A percentile compares a stretch with the other conserved stretches of the same genome.
Evolutionary conservation across 2,113 vertebrate genomes (phyloP).

Genomic region (Gymnogyps californianus): DNA sequence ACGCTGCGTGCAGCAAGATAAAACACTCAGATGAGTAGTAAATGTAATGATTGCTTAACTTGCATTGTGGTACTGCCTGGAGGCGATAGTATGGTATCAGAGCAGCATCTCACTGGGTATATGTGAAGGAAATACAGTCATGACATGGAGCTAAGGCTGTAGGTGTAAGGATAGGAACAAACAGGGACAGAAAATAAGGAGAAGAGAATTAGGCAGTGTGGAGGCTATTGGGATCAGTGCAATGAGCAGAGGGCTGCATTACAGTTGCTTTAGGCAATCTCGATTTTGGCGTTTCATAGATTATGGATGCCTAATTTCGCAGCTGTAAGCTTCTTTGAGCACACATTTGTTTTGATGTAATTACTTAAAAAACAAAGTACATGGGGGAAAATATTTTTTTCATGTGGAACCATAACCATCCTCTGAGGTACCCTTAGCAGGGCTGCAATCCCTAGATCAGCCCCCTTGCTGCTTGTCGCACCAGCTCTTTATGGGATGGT

Average conservation of each 20-base stretch:
- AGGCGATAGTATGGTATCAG: rapidly evolving
- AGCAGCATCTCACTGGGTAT: background rate
- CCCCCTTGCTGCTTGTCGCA: background rate
- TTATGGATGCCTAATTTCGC: background rate
- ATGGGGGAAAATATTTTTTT: background rate
- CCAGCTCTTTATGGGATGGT: background rate
- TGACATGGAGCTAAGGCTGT: background rate
- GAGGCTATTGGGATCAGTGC: background rate
- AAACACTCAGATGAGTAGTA: background rate
- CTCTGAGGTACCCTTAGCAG: background rate
- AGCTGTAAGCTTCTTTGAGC: background rate
- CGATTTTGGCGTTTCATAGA: background rate
- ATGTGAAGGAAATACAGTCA: background rate
- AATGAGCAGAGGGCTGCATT: background rate
- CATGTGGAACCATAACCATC: background rate
- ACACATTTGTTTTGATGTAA: background rate
- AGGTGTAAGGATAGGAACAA: background rate
- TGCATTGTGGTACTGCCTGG: background rate
- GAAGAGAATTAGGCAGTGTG: no score
- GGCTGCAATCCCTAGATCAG: background rate
- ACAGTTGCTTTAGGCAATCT: background rate
- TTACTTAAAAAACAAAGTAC: background rate
- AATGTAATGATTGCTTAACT: background rate
- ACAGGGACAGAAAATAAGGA: background rate
- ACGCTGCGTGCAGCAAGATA: rapidly evolving